A percentile compares a stretch with the other conserved stretches of the same genome.
Evolutionary conservation across 2,888 invertebrate species (phyloP).

Genomic region (Microdon myrmicae): DNA sequence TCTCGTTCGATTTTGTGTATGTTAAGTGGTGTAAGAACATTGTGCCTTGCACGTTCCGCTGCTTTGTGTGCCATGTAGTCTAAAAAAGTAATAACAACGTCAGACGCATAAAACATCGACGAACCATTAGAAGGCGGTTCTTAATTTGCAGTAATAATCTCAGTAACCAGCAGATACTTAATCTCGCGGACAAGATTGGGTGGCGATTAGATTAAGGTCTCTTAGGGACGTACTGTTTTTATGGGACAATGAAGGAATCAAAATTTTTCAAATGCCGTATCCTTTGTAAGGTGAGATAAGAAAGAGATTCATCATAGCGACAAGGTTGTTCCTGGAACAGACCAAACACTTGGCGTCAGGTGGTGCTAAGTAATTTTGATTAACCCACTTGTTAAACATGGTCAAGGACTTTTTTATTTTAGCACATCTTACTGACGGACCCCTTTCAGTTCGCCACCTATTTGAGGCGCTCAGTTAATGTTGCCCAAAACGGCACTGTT

Average conservation of each 20-base stretch:
- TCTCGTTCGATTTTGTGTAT: constrained; percentile 34
- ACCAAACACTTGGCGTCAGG: no score
- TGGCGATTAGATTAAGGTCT: constrained; percentile 22
- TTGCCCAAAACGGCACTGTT: no score
- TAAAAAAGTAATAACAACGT: not conserved
- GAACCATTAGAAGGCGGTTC: constrained; percentile 32
- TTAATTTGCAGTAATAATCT: constrained; percentile 45
- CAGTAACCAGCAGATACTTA: constrained; percentile 15
- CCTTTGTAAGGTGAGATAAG: no score
- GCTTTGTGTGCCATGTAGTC: constrained; percentile 1
- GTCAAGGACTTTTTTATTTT: no score
- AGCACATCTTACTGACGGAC: no score
- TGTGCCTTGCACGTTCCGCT: constrained; percentile 11
- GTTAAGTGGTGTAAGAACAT: constrained; percentile 28
- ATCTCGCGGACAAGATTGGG: constrained; percentile 24
- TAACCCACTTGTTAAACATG: no score
- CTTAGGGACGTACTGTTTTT: constrained; percentile 31
- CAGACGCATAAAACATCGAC: constrained; percentile 10
- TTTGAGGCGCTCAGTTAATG: no score
- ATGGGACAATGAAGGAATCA: constrained; percentile 30
- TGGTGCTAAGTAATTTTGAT: no score
- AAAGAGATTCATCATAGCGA: no score
- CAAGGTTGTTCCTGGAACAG: no score
- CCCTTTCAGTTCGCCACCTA: no score
- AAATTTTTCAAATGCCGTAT: constrained; percentile 26